Conservation (phyloP, 1,140 invertebrate genomes). For the Solenopsis invicta region DNA sequence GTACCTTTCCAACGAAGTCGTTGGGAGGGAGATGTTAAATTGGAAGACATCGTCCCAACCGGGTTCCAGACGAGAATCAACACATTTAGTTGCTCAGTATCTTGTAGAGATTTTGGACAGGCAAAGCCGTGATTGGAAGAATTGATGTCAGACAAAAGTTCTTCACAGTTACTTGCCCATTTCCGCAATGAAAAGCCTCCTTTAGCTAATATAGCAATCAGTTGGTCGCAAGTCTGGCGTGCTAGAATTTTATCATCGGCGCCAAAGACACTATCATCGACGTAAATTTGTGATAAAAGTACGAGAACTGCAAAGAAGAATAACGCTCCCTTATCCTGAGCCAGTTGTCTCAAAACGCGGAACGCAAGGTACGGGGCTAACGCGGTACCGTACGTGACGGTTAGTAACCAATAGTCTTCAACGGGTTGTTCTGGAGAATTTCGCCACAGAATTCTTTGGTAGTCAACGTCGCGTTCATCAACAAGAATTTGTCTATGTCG, state of each 20-base stretch:
- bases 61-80: not conserved
- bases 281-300: not conserved
- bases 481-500: not conserved
- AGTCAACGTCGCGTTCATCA: not conserved
- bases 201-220: not conserved
- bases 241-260: not conserved
- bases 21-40: not conserved
- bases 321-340: not conserved
- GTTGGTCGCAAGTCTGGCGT: not conserved
- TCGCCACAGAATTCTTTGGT: not conserved
- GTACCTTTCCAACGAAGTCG: too few species aligned
- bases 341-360: not conserved
- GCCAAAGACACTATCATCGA: not conserved
- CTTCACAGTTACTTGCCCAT: not conserved
- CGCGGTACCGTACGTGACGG: not conserved
- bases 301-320: not conserved
- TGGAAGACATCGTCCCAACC: not conserved
- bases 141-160: not conserved
- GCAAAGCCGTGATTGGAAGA: not conserved
- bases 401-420: not conserved
- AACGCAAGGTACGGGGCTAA: not conserved
- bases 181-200: not conserved
- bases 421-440: accelerated
- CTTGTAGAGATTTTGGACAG: not conserved
- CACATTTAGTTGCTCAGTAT: not conserved